These are phyloP conservation scores for Erannis defoliaria DNA, from an alignment of 2,888 invertebrate species.

Conservation along the genomic window DNA sequence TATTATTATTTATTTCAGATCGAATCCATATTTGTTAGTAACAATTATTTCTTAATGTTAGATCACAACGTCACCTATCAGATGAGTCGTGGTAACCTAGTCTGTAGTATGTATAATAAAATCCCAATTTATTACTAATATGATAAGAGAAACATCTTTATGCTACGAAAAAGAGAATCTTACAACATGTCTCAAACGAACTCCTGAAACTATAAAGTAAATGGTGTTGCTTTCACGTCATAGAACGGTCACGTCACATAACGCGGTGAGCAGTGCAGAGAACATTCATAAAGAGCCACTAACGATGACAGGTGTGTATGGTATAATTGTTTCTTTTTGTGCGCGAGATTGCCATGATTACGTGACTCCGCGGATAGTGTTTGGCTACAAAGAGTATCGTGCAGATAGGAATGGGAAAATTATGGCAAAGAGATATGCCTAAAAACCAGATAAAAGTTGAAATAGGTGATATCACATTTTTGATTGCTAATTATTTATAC, in stretches of 20 bases:
- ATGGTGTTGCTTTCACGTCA: not conserved
- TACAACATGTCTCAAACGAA: not conserved
- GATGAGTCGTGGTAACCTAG: too few relatives aligned
- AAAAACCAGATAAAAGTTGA: too few relatives aligned
- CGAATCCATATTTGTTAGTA: too few relatives aligned
- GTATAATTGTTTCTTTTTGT: slow-evolving; percentile 82
- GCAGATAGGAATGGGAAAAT: slow-evolving; percentile 41
- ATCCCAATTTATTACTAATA: too few relatives aligned
- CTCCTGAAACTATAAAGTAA: not conserved
- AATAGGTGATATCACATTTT: too few relatives aligned
- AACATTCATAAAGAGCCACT: slow-evolving; percentile 21
- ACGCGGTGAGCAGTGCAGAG: slow-evolving; percentile 15
- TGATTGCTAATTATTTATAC: too few relatives aligned
- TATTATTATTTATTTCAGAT: too few relatives aligned
- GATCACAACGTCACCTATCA: too few relatives aligned
- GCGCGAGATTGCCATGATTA: slow-evolving; percentile 77
- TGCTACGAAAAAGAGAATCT: too few relatives aligned
- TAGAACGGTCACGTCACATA: not conserved
- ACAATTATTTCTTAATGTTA: too few relatives aligned
- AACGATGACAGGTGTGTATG: slow-evolving; percentile 64
- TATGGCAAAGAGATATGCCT: not conserved
- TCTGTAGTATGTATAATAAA: too few relatives aligned
- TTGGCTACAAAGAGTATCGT: slow-evolving; percentile 44
- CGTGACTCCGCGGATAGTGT: slow-evolving; percentile 61
- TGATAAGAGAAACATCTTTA: too few relatives aligned